Evolutionary conservation across 1,140 invertebrate genomes (phyloP), one percentile per base, ranked within the genome.

Genomic region (Kradibia gibbosae): DNA sequence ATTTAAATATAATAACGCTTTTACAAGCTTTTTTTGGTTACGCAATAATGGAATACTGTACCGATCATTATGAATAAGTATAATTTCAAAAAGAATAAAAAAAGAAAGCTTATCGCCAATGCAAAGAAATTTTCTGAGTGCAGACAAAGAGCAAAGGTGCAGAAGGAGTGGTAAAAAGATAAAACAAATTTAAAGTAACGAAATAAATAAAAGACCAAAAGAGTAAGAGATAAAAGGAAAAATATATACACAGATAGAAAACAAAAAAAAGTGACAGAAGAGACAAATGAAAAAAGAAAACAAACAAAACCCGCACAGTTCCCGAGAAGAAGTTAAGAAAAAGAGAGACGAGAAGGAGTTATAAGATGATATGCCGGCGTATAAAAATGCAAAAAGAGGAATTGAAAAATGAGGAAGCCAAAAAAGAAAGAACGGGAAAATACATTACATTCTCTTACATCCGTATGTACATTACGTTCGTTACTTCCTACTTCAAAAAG

Each of bases 211-310:
- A 42, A 45, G 42, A 15, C 25, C 10, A 31, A 70, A 75, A 48
- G 72, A 81, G 79, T 70, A 81, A 67, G 72, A 81, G 79, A 74
- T 75, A 81, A 81, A 81, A 75, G 72, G 57, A 73, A 34, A 75
- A 74, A 53, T 70, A 80, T 72, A 80, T 48, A 80, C 57, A 65
- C 31, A 67, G 3, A 65, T 55, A 65, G 53, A 80, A 80, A 80
- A 80, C 70, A 57, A 80, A 74, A 4, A n/a, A 36, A n/a, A 80
- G 53, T 80, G 78, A 80, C 78, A 79, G 70, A 57, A 7, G 74
- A 74, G 78, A 74, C 78, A 70, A 72, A 81, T 75, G 79, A 28
- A 70, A 75, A 75, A 75, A 55, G 72, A 62, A 62, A 81, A 55
- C 42, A 45, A 72, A 81, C 74, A 74, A 80, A 80, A 60, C 78